A percentile compares a stretch with the other conserved stretches of the same genome.
Conservation (phyloP, 2,888 invertebrate species). For the Melangyna quadrimaculata region DNA sequence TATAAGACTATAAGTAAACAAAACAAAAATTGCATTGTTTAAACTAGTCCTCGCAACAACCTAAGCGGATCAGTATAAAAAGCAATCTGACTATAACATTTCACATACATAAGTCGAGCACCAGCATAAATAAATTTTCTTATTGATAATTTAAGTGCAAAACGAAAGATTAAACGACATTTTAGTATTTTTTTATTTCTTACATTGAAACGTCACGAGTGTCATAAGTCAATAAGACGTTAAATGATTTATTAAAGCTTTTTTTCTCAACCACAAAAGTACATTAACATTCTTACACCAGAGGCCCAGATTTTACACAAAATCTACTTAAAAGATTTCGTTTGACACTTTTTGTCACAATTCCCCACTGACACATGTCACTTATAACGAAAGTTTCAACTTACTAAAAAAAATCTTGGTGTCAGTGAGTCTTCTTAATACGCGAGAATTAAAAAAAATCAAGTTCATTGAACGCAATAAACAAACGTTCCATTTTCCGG, state of each 20-base stretch:
- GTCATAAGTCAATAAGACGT: neutral
- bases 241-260: neutral
- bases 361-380: constrained; percentile 40
- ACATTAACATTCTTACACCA: constrained; percentile 4
- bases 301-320: neutral
- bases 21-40: too few relatives aligned
- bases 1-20: too few relatives aligned
- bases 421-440: neutral
- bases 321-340: constrained; percentile 40
- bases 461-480: neutral
- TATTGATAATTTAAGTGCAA: too few relatives aligned
- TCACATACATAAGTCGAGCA: too few relatives aligned
- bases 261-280: neutral
- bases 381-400: constrained; percentile 41
- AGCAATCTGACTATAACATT: too few relatives aligned
- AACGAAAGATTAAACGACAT: too few relatives aligned
- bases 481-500: constrained; percentile 49
- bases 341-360: constrained; percentile 51
- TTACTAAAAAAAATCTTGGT: constrained; percentile 17
- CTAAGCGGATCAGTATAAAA: too few relatives aligned
- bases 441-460: neutral
- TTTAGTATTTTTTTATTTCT: neutral
- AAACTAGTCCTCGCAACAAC: too few relatives aligned
- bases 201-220: neutral
- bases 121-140: too few relatives aligned